phyloP scores from a whole-genome alignment of 2,797 vertebrate species.

The Thunnus albacares region DNA sequence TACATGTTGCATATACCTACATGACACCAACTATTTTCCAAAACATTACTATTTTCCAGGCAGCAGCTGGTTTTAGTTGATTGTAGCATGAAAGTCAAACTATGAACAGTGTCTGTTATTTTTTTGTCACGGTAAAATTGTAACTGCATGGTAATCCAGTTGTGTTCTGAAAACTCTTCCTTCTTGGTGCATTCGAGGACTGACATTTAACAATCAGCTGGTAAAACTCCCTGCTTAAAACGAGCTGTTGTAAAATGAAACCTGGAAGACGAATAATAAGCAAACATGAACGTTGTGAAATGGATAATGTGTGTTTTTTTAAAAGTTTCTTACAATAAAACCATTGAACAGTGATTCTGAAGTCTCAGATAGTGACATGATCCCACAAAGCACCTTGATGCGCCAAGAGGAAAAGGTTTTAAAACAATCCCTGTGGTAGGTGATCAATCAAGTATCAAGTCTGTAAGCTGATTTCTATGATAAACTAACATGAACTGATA shows the following conservation, averaged over 20 bases:
- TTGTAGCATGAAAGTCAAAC: background rate
- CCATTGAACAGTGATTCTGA: background rate
- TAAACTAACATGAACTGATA: conserved; percentile 3
- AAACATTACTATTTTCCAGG: conserved; percentile 1
- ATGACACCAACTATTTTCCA: conserved; percentile 24
- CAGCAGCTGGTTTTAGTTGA: background rate
- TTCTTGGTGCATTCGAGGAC: conserved; percentile 15
- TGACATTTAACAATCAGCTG: background rate
- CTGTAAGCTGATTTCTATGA: background rate
- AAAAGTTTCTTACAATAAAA: background rate
- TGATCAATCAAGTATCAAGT: background rate
- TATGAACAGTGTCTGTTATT: conserved; percentile 2
- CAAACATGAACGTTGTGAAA: background rate
- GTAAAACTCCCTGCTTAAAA: background rate
- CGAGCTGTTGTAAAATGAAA: background rate
- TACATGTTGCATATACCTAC: conserved; percentile 34
- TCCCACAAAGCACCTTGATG: conserved; percentile 12
- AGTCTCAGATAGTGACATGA: background rate
- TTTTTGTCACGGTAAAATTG: conserved; percentile 2
- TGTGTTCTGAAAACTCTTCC: conserved; percentile 15
- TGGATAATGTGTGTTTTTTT: background rate
- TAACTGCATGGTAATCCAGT: conserved; percentile 3
- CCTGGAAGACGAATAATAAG: background rate
- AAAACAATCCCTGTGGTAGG: background rate
- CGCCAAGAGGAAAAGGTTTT: background rate